Conservation (phyloP, 2,797 vertebrate genomes). For the Huso huso region DNA sequence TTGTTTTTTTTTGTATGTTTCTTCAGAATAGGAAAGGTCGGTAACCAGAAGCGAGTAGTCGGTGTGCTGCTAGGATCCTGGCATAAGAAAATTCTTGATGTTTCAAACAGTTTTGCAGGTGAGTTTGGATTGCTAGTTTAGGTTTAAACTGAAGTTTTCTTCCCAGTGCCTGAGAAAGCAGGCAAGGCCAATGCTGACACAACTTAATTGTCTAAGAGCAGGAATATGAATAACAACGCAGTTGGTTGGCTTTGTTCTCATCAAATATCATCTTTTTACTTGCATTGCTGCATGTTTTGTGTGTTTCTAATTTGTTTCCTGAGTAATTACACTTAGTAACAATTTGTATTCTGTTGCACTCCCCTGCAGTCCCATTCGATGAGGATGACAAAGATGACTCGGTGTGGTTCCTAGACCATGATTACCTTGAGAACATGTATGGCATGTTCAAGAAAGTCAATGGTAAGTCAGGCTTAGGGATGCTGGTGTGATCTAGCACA, state of each 20-base stretch:
- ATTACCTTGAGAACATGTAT: constrained; percentile 98
- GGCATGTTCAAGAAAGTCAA: constrained; percentile 99
- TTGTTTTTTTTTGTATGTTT: neutral
- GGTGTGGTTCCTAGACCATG: constrained; percentile 97
- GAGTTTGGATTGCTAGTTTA: constrained; percentile 27
- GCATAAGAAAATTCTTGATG: constrained; percentile 94
- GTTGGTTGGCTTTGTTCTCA: too few species aligned
- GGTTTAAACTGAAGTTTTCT: too few species aligned
- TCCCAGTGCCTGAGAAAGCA: too few species aligned
- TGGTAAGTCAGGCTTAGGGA: constrained; percentile 55
- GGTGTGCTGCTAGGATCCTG: constrained; percentile 93
- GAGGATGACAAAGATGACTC: constrained; percentile 97
- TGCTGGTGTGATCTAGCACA: too few species aligned
- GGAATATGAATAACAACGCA: too few species aligned
- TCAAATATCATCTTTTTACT: too few species aligned
- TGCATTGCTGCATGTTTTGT: too few species aligned
- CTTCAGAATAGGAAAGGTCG: constrained; percentile 91
- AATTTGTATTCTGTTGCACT: too few species aligned
- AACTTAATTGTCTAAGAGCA: too few species aligned
- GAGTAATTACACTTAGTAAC: too few species aligned
- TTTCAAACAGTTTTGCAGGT: constrained; percentile 98
- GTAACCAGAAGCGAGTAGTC: constrained; percentile 93
- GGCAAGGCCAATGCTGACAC: too few species aligned
- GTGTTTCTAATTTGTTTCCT: too few species aligned
- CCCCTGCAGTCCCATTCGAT: constrained; percentile 81